Base-by-base conservation (phyloP, 2,888 invertebrate genomes). In the Alentia gelatinosa region DNA sequence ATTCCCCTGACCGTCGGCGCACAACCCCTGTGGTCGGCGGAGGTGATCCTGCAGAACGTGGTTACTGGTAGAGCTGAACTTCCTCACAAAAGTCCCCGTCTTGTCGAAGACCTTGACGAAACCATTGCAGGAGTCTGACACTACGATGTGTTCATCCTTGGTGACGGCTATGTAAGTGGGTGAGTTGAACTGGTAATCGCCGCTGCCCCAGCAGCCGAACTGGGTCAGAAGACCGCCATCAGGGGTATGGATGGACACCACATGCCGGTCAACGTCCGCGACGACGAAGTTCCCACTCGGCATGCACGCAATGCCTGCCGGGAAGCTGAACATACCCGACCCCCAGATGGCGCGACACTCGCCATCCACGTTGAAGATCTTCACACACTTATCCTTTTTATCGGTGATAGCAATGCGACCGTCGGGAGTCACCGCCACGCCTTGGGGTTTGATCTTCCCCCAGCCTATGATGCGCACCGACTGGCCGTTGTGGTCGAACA, bases 391-490 rank as follows among this genome's bases (percentile, higher is more conserved):
- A 40, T 92, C 92, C 83, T 92, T 92, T 83, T 50, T 91, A 88
- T 92, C 92, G 9, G 93, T 93, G 89, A 93, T 91, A 26, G 91
- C 91, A 15, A 93, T 86, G n/a, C 89, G 68, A 19, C 92, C 93
- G 0, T 89, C 91, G 1, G 74, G 68, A 15, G 91, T 88, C 4
- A 91, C 90, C 15, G 89, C 90, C 5, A 93, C 91, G 0, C 91
- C 86, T 86, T 92, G 91, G 0, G 93, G 93, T 37, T 91, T 90
- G 50, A 93, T 91, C 68, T 92, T 93, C 19, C 93, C 93, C 93
- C 93, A 93, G 39, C 92, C 93, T 15, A 93, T 92, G 79, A 93
- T 91, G 4, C 92, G 50, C 35, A 92, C 35, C 7, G 91, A 91
- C 37, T 92, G 91, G 23, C 92, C 93, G 7, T 37, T 56, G 37